These are phyloP conservation scores for Uropsilus gracilis DNA, from an alignment of 2,113 vertebrate species.

Conservation along the genomic window DNA sequence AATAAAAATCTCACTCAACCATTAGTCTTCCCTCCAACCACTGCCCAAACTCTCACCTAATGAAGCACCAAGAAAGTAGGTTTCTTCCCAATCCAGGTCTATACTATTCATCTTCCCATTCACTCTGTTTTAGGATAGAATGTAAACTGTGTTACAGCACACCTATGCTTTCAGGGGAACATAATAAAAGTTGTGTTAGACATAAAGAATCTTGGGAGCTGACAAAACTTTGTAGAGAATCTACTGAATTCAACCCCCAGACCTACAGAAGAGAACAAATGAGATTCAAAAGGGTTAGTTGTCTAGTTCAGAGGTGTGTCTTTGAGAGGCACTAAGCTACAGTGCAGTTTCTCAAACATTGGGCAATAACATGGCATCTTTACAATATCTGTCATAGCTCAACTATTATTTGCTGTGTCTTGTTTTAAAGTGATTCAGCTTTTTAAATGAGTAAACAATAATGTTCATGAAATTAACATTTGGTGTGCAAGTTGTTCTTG, in stretches of 20 bases:
- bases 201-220: not conserved
- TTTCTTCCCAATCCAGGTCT: not conserved
- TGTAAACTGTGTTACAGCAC: not conserved
- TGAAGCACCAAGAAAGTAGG: not conserved
- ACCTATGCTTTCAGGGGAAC: not conserved
- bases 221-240: not conserved
- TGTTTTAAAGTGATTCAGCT: not conserved
- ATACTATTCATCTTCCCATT: not conserved
- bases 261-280: not conserved
- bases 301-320: not conserved
- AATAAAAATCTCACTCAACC: not conserved
- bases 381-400: not conserved
- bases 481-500: not conserved
- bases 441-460: not conserved
- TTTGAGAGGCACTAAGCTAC: not conserved
- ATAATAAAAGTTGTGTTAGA: not conserved
- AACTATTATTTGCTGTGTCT: not conserved
- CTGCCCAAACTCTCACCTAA: not conserved
- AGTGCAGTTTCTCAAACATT: not conserved
- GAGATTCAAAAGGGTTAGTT: not conserved
- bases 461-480: not conserved
- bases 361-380: not conserved
- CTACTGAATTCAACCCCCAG: not conserved
- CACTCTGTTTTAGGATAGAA: not conserved
- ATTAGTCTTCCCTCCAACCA: not conserved